Base-by-base conservation (phyloP, 2,888 invertebrate genomes). In the Drosophila sordidapex region DNA sequence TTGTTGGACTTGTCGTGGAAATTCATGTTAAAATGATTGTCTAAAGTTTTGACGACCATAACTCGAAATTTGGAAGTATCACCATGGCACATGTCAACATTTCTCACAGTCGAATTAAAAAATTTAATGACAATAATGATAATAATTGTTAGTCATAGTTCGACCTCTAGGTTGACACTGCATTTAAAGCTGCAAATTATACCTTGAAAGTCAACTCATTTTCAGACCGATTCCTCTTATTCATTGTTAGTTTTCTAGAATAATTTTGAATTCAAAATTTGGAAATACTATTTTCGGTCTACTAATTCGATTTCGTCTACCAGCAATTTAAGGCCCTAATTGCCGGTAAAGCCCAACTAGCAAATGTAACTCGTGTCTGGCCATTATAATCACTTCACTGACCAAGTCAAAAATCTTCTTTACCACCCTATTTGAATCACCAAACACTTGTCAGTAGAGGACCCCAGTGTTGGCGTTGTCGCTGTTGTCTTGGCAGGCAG, bases 361-460 rank as follows among this genome's bases (percentile, higher is more conserved):
- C 61, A 46, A 46, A 43, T 15, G n/a, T 2, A 64, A 75, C 57
- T 58, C 25, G 11, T 56, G 53, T 53, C 54, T 38, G 48, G 29
- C 49, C 61, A 58, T 61, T 64, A 65, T 36, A 21, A 38, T 49
- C 57, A 48, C 33, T 70, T 61, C n/a, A 25, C 27, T 49, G 59
- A 61, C 52, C 61, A 52, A 27, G 29, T 35, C 62, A 63, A 46
- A 53, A 29, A 27, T n/a, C 52, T 62, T 51, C 53, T 27, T 46
- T 35, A 29, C 31, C 21, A 70, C 29, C 78, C 78, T 49, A 43
- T 70, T 59, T 53, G 66, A 74, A 74, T 70, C 48, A n/a, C n/a
- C 38, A 31, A 66, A 51, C 70, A 81, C 74, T 79, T 79, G 76
- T 72, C 68, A 52, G 70, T 52, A 40, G 38, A 67, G 35, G 49